Conservation (phyloP, 2,797 vertebrate genomes). For the Nyctalus aviator region DNA sequence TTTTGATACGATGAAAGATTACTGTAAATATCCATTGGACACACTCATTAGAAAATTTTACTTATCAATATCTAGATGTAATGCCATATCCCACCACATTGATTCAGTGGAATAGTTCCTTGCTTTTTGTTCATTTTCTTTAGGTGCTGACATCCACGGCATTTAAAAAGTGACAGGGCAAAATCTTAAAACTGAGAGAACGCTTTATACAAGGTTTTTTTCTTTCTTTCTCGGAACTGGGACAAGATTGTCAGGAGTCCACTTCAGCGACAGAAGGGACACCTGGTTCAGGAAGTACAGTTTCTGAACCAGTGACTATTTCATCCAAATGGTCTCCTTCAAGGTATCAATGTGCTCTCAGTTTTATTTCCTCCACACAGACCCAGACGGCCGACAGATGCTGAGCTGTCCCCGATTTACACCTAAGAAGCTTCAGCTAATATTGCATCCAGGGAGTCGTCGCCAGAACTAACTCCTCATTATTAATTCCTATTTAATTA, state of each 20-base stretch:
- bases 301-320: not conserved
- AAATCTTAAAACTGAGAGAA: not conserved
- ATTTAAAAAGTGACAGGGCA: too few species aligned
- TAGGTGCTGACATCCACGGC: not conserved
- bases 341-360: not conserved
- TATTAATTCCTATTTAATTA: not conserved
- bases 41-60: not conserved
- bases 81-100: not conserved
- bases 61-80: not conserved
- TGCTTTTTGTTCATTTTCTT: not conserved
- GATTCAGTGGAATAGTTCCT: not conserved
- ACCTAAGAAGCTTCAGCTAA: not conserved
- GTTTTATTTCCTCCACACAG: not conserved
- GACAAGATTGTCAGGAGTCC: not conserved
- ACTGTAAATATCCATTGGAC: not conserved
- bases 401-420: not conserved
- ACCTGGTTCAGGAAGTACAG: not conserved
- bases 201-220: not conserved
- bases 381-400: not conserved
- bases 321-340: not conserved
- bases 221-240: not conserved
- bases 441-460: not conserved
- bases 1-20: not conserved
- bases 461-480: not conserved
- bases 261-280: not conserved